Conservation (phyloP, 1,140 invertebrate genomes). For the Caerostris darwini region DNA sequence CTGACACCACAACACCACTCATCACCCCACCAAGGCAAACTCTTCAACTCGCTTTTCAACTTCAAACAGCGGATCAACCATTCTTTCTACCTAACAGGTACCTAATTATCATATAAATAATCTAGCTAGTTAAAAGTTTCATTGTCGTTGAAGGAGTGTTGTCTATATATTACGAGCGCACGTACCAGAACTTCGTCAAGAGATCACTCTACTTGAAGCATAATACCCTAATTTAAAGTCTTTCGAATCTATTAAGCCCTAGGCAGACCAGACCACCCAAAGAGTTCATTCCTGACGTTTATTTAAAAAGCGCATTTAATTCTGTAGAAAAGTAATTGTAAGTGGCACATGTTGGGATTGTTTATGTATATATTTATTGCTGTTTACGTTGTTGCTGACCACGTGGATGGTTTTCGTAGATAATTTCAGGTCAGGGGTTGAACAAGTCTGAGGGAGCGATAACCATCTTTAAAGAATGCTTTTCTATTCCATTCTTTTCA, state of each 20-base stretch:
- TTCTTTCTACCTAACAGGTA: conserved; percentile 44
- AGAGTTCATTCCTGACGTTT: conserved; percentile 64
- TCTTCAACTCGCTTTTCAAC: neutral
- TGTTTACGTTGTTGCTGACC: conserved; percentile 72
- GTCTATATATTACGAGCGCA: conserved; percentile 59
- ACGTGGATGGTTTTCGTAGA: conserved; percentile 54
- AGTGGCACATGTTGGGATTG: conserved; percentile 73
- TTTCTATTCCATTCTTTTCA: conserved; percentile 37
- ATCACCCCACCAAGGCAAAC: conserved; percentile 6
- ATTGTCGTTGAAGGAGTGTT: conserved; percentile 55
- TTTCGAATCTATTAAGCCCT: conserved; percentile 74
- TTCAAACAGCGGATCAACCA: conserved; percentile 20
- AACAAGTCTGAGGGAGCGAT: conserved; percentile 53
- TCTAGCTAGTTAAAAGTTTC: conserved; percentile 68
- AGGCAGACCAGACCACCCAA: conserved; percentile 71
- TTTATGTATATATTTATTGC: conserved; percentile 76
- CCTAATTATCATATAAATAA: conserved; percentile 76
- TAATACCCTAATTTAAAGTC: conserved; percentile 77
- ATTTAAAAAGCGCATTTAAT: conserved; percentile 75
- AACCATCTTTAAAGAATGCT: conserved; percentile 56
- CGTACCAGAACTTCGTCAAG: conserved; percentile 62
- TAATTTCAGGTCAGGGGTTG: conserved; percentile 67
- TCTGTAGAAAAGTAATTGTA: conserved; percentile 72
- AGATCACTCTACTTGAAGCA: conserved; percentile 68
- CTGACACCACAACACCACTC: conserved; percentile 14